These are phyloP conservation scores for Brotula barbata DNA, from an alignment of 2,797 vertebrate species.

Conservation along the genomic window DNA sequence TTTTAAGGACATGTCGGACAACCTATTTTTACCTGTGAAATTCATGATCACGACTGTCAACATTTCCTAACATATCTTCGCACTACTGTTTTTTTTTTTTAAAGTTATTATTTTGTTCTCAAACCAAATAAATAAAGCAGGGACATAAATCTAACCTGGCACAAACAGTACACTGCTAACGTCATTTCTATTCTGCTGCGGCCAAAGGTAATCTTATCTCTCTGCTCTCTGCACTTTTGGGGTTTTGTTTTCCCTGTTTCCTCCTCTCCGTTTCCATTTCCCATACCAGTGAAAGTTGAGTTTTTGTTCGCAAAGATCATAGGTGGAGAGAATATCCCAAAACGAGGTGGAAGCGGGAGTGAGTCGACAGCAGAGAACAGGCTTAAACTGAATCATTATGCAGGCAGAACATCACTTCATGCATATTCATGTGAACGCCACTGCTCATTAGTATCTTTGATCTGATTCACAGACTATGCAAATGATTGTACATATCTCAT, in stretches of 20 bases:
- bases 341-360: conserved; percentile 26
- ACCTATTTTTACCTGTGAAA: conserved; percentile 34
- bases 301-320: conserved; percentile 63
- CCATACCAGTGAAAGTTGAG: conserved; percentile 51
- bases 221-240: conserved; percentile 64
- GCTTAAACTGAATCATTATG: conserved; percentile 34
- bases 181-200: conserved; percentile 67
- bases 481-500: conserved; percentile 44
- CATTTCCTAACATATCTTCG: conserved; percentile 23
- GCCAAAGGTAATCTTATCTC: conserved; percentile 65
- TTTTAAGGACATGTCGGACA: neutral
- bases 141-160: conserved; percentile 63
- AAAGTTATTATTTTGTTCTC: conserved; percentile 2
- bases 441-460: conserved; percentile 64
- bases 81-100: no score
- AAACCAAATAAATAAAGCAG: conserved; percentile 62
- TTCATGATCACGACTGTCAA: conserved; percentile 18
- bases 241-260: conserved; percentile 66
- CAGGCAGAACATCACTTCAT: conserved; percentile 37
- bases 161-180: conserved; percentile 68
- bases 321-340: conserved; percentile 51
- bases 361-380: conserved; percentile 28
- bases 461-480: conserved; percentile 63
- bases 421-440: conserved; percentile 60
- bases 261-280: conserved; percentile 52